phyloP scores from a whole-genome alignment of 2,888 invertebrate genomes.

The Beris morrisii region DNA sequence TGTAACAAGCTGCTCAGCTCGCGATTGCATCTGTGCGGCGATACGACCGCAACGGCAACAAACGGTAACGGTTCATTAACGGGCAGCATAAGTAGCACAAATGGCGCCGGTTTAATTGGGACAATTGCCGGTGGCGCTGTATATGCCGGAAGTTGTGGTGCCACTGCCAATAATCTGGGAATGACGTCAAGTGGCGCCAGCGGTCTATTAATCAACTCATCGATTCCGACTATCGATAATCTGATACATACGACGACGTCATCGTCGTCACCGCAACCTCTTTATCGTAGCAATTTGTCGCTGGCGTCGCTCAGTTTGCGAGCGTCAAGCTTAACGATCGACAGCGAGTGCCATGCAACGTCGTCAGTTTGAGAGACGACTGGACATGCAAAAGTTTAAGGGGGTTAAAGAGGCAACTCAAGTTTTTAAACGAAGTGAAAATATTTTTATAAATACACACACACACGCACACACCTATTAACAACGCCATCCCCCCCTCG shows the following conservation, averaged over 20 bases:
- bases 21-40: slow-evolving; percentile 61
- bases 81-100: slow-evolving; percentile 26
- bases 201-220: not conserved
- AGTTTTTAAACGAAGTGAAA: no score
- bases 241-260: not conserved
- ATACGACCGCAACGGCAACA: slow-evolving; percentile 37
- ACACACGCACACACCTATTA: no score
- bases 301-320: slow-evolving; percentile 54
- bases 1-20: slow-evolving; percentile 70
- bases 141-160: slow-evolving; percentile 15
- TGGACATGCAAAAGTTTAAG: no score
- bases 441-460: no score
- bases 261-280: slow-evolving; percentile 46
- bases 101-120: slow-evolving; percentile 14
- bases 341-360: slow-evolving; percentile 60
- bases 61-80: slow-evolving; percentile 15
- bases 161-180: not conserved
- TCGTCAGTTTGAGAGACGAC: slow-evolving; percentile 57
- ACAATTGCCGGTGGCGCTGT: slow-evolving; percentile 22
- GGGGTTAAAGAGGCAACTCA: no score
- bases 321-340: slow-evolving; percentile 55
- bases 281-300: slow-evolving; percentile 54
- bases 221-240: slow-evolving; percentile 15
- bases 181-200: slow-evolving; percentile 5
- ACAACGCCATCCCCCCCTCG: no score